phyloP scores from a whole-genome alignment of 2,888 invertebrate species.

The Caenorhabditis doughertyi region DNA sequence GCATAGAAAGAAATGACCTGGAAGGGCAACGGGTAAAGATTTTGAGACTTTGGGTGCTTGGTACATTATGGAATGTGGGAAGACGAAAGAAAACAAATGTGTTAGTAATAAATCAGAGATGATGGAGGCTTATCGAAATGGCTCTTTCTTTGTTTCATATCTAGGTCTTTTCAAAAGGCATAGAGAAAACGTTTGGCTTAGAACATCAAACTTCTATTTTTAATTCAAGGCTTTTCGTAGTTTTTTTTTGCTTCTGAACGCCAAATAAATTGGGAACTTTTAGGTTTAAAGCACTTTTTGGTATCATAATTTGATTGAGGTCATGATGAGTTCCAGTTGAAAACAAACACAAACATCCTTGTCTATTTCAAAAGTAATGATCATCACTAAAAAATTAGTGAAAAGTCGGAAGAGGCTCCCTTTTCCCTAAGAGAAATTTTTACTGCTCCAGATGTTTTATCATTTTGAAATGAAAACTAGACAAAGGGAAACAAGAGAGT shows the following conservation, averaged over 20 bases:
- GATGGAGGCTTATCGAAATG: constrained; percentile 7
- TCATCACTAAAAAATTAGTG: background rate
- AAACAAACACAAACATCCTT: no score
- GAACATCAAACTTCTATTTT: no score
- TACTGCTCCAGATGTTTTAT: constrained; percentile 22
- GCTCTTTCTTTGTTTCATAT: background rate
- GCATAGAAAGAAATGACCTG: background rate
- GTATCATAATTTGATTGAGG: no score
- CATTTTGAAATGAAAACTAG: constrained; percentile 1
- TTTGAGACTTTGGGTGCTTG: background rate
- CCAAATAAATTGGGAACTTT: no score
- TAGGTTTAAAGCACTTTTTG: no score
- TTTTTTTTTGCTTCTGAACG: no score
- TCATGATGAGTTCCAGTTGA: background rate
- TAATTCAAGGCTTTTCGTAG: no score
- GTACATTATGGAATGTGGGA: background rate
- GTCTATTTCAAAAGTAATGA: background rate
- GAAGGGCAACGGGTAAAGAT: background rate
- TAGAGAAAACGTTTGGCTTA: no score
- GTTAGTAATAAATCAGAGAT: constrained; percentile 18
- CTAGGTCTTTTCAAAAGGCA: no score
- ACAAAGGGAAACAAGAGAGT: no score
- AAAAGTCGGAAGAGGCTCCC: background rate
- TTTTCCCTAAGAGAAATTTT: constrained; percentile 7
- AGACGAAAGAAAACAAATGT: background rate